phyloP scores from a whole-genome alignment of 2,113 vertebrate genomes.

The Taurulus bubalis region DNA sequence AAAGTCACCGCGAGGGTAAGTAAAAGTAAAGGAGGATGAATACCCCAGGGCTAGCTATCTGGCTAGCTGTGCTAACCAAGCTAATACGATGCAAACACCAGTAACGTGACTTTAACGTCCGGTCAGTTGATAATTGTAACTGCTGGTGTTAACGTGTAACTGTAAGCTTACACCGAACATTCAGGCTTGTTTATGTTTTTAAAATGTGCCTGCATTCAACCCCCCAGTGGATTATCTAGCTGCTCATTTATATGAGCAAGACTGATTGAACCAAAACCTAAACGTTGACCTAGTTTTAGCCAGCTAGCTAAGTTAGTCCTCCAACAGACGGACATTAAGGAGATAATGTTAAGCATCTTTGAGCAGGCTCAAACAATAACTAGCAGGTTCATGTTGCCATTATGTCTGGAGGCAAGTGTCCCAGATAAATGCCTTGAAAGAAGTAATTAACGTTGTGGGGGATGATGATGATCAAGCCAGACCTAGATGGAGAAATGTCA shows the following conservation, averaged over 20 bases:
- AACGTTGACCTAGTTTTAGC: not conserved
- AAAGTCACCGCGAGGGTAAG: constrained; percentile 97
- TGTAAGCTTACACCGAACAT: not conserved
- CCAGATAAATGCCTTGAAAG: not conserved
- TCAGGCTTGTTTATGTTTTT: not conserved
- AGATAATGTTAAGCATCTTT: no score
- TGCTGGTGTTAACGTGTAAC: not conserved
- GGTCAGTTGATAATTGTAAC: not conserved
- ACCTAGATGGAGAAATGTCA: not conserved
- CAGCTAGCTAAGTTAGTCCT: not conserved
- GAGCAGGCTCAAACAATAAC: not conserved
- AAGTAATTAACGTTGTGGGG: no score
- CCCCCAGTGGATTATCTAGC: not conserved
- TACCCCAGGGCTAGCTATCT: not conserved
- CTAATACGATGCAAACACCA: constrained; percentile 45
- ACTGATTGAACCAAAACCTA: not conserved
- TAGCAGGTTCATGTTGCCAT: not conserved
- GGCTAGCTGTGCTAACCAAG: constrained; percentile 40
- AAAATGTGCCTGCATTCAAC: not conserved
- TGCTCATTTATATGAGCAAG: constrained; percentile 3
- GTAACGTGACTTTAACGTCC: not conserved
- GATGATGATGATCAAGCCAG: not conserved
- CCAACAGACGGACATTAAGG: not conserved
- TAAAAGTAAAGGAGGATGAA: constrained; percentile 26
- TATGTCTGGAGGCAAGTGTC: not conserved